Conservation (phyloP, 37 sponge, comb jelly and placozoan genomes). For the Ephydatia muelleri region DNA sequence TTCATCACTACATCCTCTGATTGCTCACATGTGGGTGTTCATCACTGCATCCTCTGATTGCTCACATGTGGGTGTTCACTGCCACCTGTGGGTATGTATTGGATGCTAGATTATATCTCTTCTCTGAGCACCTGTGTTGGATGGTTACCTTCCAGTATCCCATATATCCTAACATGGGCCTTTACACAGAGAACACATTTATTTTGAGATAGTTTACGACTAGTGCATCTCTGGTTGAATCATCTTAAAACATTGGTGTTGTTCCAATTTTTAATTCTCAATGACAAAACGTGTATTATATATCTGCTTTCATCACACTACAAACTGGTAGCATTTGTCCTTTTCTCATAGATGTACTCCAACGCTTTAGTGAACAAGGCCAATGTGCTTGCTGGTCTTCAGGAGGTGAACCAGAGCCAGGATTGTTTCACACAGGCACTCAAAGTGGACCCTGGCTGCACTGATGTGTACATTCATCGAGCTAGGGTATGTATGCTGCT, state of each 20-base stretch:
- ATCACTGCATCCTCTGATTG: too few species aligned
- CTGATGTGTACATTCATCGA: conserved; percentile 58
- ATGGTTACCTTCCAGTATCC: not conserved
- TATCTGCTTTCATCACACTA: too few species aligned
- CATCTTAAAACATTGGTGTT: too few species aligned
- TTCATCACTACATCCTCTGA: too few species aligned
- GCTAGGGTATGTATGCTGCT: conserved; percentile 48
- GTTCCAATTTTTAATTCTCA: too few species aligned
- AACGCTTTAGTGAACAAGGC: conserved; percentile 46
- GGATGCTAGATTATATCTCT: not conserved
- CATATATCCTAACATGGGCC: too few species aligned
- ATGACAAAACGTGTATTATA: too few species aligned
- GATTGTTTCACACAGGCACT: conserved; percentile 34
- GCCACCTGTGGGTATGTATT: not conserved
- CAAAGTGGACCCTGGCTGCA: conserved; percentile 11
- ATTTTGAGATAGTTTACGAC: too few species aligned
- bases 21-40: too few species aligned
- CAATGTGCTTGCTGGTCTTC: conserved; percentile 12
- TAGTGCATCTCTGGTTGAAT: too few species aligned
- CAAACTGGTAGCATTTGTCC: too few species aligned
- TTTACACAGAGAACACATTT: too few species aligned
- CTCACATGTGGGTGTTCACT: not conserved
- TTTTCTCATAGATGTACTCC: conserved; percentile 15
- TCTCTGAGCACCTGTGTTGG: not conserved
- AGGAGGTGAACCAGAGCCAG: conserved; percentile 27